Evolutionary conservation across 2,797 vertebrate species (phyloP), one percentile per base, ranked within the genome.

Genomic region (Brachyrhaphis roseni): DNA sequence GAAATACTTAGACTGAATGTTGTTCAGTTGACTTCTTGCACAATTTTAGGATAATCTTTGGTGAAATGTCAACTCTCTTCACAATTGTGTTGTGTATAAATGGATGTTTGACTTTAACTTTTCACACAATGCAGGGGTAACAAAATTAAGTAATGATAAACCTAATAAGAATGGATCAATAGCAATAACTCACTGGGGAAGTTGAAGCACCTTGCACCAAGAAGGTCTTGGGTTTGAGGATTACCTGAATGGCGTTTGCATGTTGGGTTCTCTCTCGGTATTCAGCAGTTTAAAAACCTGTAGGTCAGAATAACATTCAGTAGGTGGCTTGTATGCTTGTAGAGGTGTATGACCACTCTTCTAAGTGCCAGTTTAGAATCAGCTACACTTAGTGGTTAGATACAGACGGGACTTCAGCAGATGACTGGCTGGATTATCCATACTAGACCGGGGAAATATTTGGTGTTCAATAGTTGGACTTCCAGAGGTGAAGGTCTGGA

Each of bases 1-100:
- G 7, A 72, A 49, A 77, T 47, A 18, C 26, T 64, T 77, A 36
- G 64, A 77, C 43, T 57, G 34, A 13, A 34, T 62, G 26, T n/a
- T 28, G 8, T 43, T 71, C 15, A 64, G 26, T 2, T 62, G 59
- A 18, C 55, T 59, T 59, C n/a, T 59, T 31, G n/a, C 55, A 59
- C 12, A 59, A 31, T 59, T 59, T 59, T 31, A 31, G n/a, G n/a
- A 31, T 59, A 5, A 5, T 59, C 12, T 28, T 31, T 31, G 2
- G 13, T 28, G 11, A 59, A 59, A 31, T 6, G n/a, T 31, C 28
- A n/a, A 28, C n/a, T 59, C 5, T 59, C 1, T 59, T 59, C 55
- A 59, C n/a, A 31, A 7, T 5, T 31, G 55, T 13, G 16, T n/a
- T 55, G 55, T 0, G 4, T 28, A 31, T 6, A 8, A 12, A 62